Conservation (phyloP, 2,113 vertebrate genomes). For the Pluvialis apricaria region DNA sequence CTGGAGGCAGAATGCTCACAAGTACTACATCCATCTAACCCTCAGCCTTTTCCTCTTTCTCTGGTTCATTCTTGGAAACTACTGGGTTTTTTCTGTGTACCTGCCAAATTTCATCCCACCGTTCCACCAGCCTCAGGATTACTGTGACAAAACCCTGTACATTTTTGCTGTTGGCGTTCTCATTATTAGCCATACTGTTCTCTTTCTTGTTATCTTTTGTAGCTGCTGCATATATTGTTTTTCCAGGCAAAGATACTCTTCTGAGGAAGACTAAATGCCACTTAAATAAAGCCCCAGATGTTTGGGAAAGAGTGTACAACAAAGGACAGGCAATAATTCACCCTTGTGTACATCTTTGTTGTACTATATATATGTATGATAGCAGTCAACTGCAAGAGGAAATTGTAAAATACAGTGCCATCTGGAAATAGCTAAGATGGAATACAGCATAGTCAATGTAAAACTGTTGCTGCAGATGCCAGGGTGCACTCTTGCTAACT, state of each 20-base stretch:
- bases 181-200: slow-evolving; percentile 53
- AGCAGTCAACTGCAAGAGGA: neutral
- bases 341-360: neutral
- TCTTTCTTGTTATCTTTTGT: slow-evolving; percentile 57
- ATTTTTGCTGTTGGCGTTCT: slow-evolving; percentile 69
- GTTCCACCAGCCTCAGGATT: slow-evolving; percentile 73
- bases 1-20: slow-evolving; percentile 72
- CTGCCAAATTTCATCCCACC: slow-evolving; percentile 70
- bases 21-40: slow-evolving; percentile 66
- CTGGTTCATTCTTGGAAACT: slow-evolving; percentile 75
- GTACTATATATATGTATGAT: neutral
- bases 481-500: neutral
- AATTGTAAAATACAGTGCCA: slow-evolving; percentile 2
- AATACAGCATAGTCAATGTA: neutral
- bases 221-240: slow-evolving; percentile 54
- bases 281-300: neutral
- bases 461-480: slow-evolving; percentile 18
- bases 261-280: slow-evolving; percentile 49
- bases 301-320: neutral
- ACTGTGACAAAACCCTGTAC: slow-evolving; percentile 71
- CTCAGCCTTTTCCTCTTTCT: slow-evolving; percentile 74
- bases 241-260: slow-evolving; percentile 43
- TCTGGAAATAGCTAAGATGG: neutral
- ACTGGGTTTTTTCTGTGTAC: slow-evolving; percentile 72
- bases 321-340: slow-evolving; percentile 37